Percentiles rank a stretch among this genome's conserved stretches.
Conservation (phyloP, 2,113 vertebrate genomes). For the Myrmecobius fasciatus region DNA sequence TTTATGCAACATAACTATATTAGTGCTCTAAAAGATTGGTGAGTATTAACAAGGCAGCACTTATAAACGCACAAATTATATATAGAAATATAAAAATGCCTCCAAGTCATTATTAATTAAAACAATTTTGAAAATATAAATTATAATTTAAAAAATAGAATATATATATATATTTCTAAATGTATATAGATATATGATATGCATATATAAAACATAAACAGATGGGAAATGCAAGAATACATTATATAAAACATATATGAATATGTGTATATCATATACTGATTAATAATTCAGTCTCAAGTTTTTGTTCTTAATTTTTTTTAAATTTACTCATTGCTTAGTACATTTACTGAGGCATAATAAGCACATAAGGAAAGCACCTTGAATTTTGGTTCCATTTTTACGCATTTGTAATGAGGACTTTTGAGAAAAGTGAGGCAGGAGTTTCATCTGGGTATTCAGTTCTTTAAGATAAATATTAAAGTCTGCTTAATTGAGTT, state of each 20-base stretch:
- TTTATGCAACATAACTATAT: not conserved
- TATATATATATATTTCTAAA: too few relatives aligned
- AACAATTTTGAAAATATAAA: too few relatives aligned
- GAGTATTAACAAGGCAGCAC: not conserved
- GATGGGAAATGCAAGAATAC: too few relatives aligned
- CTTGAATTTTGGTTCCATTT: not conserved
- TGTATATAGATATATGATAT: too few relatives aligned
- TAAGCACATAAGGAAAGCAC: too few relatives aligned
- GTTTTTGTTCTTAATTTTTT: not conserved
- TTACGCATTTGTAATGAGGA: not conserved
- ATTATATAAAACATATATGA: not conserved
- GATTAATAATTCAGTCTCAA: not conserved
- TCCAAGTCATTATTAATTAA: not conserved
- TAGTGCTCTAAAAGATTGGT: too few relatives aligned
- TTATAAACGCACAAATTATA: too few relatives aligned
- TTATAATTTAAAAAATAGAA: too few relatives aligned
- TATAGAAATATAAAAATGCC: not conserved
- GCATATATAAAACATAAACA: too few relatives aligned
- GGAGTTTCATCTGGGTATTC: not conserved
- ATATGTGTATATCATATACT: too few relatives aligned
- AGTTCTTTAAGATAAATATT: not conserved
- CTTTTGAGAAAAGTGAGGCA: not conserved
- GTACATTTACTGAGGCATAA: not conserved
- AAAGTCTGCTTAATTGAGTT: not conserved
- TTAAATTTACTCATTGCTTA: not conserved